Percentiles rank a stretch among this genome's conserved stretches.
These are phyloP conservation scores for Lithosia quadra DNA, from an alignment of 2,888 invertebrate genomes.

Conservation along the genomic window DNA sequence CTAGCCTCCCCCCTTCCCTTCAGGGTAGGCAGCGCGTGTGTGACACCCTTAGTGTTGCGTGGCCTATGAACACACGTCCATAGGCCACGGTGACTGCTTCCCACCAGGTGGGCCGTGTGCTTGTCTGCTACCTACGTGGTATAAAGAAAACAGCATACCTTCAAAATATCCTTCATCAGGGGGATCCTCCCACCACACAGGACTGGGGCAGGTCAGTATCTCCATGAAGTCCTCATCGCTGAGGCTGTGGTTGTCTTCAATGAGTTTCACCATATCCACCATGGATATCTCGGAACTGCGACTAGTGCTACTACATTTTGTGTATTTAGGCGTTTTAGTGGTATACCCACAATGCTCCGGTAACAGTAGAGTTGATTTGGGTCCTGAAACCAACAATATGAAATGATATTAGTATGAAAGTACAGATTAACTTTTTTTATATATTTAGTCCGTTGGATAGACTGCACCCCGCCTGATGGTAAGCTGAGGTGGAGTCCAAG, in stretches of 20 bases:
- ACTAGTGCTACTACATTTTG: neutral
- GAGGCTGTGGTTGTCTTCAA: slow-evolving; percentile 63
- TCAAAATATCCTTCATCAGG: slow-evolving; percentile 59
- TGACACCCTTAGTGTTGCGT: too few relatives aligned
- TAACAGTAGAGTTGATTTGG: slow-evolving; percentile 13
- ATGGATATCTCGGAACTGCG: slow-evolving; percentile 54
- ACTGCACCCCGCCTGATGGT: too few relatives aligned
- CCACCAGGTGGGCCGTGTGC: too few relatives aligned
- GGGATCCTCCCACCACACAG: slow-evolving; percentile 82
- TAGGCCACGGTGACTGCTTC: too few relatives aligned
- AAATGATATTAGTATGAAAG: neutral
- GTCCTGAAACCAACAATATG: slow-evolving; percentile 7
- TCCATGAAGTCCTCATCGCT: slow-evolving; percentile 77
- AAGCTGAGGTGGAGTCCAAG: too few relatives aligned
- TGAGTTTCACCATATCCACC: slow-evolving; percentile 62
- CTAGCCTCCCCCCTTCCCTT: too few relatives aligned
- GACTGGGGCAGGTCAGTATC: slow-evolving; percentile 79
- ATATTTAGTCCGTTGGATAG: too few relatives aligned
- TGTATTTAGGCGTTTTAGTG: neutral
- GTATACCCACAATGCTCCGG: neutral
- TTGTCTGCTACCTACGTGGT: too few relatives aligned
- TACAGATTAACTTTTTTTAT: too few relatives aligned
- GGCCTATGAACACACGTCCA: too few relatives aligned
- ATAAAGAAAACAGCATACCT: too few relatives aligned
- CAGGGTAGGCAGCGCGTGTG: too few relatives aligned